Percentiles rank a stretch among this genome's conserved stretches.
Conservation (phyloP, 2,888 invertebrate species). For the Graphium colonna region DNA sequence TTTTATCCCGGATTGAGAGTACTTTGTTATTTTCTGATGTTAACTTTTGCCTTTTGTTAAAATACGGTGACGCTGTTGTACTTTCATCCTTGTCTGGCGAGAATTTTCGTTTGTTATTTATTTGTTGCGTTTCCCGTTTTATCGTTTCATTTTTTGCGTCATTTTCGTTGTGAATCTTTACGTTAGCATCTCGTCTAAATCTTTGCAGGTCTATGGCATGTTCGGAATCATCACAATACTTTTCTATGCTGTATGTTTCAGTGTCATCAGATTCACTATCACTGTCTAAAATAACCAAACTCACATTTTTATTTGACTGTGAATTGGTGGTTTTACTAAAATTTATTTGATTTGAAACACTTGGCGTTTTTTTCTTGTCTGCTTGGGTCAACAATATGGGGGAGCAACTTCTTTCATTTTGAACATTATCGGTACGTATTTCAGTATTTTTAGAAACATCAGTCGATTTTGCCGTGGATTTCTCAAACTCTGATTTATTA, state of each 20-base stretch:
- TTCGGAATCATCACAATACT: conserved; percentile 8
- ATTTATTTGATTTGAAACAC: neutral
- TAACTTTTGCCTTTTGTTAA: conserved; percentile 57
- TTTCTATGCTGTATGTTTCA: conserved; percentile 41
- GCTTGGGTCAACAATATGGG: conserved; percentile 64
- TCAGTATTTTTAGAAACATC: conserved; percentile 18
- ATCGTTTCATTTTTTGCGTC: conserved; percentile 3
- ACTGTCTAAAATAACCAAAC: conserved; percentile 60
- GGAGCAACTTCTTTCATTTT: conserved; percentile 49
- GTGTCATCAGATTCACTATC: conserved; percentile 59
- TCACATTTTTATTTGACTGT: conserved; percentile 35
- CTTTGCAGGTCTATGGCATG: conserved; percentile 19
- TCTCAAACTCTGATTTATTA: conserved; percentile 46
- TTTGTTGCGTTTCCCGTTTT: conserved; percentile 27
- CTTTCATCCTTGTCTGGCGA: conserved; percentile 40
- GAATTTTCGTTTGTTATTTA: conserved; percentile 49
- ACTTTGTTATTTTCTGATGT: conserved; percentile 36
- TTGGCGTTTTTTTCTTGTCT: conserved; percentile 40
- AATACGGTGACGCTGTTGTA: conserved; percentile 57
- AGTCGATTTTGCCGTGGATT: conserved; percentile 23
- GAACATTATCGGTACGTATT: conserved; percentile 8
- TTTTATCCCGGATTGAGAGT: conserved; percentile 54
- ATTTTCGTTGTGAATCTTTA: neutral
- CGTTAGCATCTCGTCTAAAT: conserved; percentile 11
- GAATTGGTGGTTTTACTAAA: conserved; percentile 13